phyloP scores from a whole-genome alignment of 1,140 invertebrate species.

The Lepidurus couesii region DNA sequence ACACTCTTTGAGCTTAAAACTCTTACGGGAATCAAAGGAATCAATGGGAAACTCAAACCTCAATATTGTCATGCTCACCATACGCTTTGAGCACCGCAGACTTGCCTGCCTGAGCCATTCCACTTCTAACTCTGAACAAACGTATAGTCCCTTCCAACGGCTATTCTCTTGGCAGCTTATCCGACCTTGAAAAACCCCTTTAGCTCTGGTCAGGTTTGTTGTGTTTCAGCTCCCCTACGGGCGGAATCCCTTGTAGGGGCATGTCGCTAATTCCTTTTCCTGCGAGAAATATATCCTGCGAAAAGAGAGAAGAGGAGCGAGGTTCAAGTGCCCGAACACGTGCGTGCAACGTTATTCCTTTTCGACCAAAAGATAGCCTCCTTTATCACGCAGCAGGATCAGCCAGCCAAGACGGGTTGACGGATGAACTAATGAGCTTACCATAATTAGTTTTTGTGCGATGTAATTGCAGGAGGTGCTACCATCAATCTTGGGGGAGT shows the following conservation, averaged over 20 bases:
- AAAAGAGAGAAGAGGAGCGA: no score
- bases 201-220: background rate
- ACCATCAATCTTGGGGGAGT: no score
- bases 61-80: conserved; percentile 40
- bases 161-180: no score
- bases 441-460: no score
- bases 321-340: no score
- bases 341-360: no score
- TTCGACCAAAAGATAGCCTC: no score
- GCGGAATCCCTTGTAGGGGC: background rate
- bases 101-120: conserved; percentile 7
- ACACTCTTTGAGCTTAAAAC: background rate
- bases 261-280: background rate
- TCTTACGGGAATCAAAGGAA: background rate
- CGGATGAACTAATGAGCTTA: no score
- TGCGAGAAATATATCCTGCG: background rate
- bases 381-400: no score
- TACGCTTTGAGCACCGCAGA: conserved; percentile 38
- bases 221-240: background rate
- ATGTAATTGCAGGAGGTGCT: no score
- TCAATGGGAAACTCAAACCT: conserved; percentile 29
- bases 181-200: background rate
- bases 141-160: background rate
- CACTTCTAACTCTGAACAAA: background rate
- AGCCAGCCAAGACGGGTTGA: no score